These are phyloP conservation scores for Drosophila imparisetae DNA, from an alignment of 2,888 invertebrate genomes.

Conservation along the genomic window DNA sequence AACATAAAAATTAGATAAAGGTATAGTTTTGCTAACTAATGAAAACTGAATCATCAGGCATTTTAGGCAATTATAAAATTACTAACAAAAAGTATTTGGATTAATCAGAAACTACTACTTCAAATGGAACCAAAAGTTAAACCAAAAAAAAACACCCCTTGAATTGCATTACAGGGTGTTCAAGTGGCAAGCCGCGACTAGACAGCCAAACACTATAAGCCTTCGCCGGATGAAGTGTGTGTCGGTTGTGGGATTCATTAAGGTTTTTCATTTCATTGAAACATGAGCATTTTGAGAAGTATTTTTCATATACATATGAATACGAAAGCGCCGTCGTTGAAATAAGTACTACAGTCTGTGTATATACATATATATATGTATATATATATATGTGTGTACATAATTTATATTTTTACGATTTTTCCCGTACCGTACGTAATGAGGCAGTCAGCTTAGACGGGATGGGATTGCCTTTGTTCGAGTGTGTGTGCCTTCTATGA, in stretches of 20 bases:
- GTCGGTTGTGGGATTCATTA: constrained; percentile 57
- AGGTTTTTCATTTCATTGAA: constrained; percentile 68
- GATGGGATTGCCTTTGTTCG: constrained; percentile 26
- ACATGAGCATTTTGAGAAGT: constrained; percentile 51
- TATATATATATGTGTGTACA: constrained; percentile 15
- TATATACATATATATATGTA: constrained; percentile 20
- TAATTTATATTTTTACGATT: constrained; percentile 39
- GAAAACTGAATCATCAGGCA: neutral
- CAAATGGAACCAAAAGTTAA: neutral
- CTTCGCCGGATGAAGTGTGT: constrained; percentile 29
- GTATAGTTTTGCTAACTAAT: neutral
- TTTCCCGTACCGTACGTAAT: constrained; percentile 44
- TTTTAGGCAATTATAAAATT: neutral
- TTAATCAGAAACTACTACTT: neutral
- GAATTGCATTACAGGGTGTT: constrained; percentile 17
- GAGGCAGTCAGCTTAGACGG: constrained; percentile 59
- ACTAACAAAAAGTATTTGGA: neutral
- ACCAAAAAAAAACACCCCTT: neutral
- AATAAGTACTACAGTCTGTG: constrained; percentile 29
- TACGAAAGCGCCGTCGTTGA: constrained; percentile 31
- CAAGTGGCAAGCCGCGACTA: constrained; percentile 4
- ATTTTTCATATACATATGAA: constrained; percentile 56
- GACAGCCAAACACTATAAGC: constrained; percentile 19
- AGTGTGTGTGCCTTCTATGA: constrained; percentile 14
- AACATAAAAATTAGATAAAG: neutral